These are phyloP conservation scores for Augiades crinisus DNA, from an alignment of 2,888 invertebrate species.

Conservation along the genomic window DNA sequence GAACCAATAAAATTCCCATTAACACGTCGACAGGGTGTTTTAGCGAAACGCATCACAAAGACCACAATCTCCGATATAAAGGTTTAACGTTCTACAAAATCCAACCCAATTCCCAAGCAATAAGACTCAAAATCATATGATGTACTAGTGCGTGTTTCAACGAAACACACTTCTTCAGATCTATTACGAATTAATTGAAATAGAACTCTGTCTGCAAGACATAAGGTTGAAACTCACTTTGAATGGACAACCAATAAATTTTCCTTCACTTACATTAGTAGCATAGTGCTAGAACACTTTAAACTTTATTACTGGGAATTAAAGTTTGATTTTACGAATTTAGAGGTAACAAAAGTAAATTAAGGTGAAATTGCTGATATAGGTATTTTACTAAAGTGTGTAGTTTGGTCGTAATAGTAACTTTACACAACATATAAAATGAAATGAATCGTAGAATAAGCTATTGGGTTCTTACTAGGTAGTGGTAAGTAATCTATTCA, in stretches of 20 bases:
- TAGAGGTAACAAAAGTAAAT: background rate
- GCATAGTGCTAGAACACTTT: background rate
- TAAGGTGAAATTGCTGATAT: background rate
- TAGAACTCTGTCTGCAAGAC: background rate
- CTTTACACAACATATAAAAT: too few relatives aligned
- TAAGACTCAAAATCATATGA: background rate
- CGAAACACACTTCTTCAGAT: background rate
- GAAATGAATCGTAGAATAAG: too few relatives aligned
- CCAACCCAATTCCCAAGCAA: background rate
- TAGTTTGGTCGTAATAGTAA: too few relatives aligned
- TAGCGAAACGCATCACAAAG: background rate
- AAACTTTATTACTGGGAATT: background rate
- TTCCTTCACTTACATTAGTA: background rate
- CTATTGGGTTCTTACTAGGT: too few relatives aligned
- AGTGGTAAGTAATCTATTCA: too few relatives aligned
- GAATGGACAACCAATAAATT: background rate
- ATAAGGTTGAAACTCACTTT: background rate
- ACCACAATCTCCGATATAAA: background rate
- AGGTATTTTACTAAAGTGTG: background rate
- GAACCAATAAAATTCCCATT: slow-evolving; percentile 9
- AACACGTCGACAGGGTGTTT: slow-evolving; percentile 2
- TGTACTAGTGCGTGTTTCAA: too few relatives aligned
- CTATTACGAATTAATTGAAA: background rate
- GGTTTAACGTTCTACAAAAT: too few relatives aligned
- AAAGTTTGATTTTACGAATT: background rate